Evolutionary conservation across 1,140 invertebrate genomes (phyloP), one percentile per base, ranked within the genome.

Genomic region (Eubasilissa regina): DNA sequence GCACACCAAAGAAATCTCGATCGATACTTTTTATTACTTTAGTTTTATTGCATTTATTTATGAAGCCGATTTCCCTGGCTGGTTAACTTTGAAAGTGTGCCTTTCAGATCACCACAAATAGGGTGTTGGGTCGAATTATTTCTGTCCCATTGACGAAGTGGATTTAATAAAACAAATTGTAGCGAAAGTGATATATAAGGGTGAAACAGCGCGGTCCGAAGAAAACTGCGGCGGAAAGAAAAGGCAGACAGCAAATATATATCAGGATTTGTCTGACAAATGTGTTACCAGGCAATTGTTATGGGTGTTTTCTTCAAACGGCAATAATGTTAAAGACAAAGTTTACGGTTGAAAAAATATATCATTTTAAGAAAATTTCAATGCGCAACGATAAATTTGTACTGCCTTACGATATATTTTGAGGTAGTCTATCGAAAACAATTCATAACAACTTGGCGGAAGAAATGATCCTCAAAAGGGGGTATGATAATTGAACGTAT

Each of bases 81-180:
- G 25, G 25, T 35, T 35, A 35, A 35, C 25, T 35, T 56, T 56
- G n/a, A 58, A 58, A 58, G 9, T 58, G 55, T 56, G 53, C 13
- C 25, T 35, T 6, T 35, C 25, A 6, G 25, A 6, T 3, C 1
- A 58, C 55, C 17, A 1, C 17, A 58, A 58, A 21, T 8, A 9
- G 21, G 55, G 17, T 1, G 17, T 58, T 58, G 15, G 17, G 21
- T 19, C 13, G 21, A 58, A 21, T 9, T 11, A 19, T 58, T 15
- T 58, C n/a, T 58, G 55, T 12, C 53, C n/a, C 53, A 56, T 19
- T 19, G 55, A 58, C 15, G 17, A 15, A 21, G 17, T 58, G 60
- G 21, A 64, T 64, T 64, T 64, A 64, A 64, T 64, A 64, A 35
- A 64, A 64, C 60, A 64, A 64, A 64, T 64, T 64, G 60, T 35